These are phyloP conservation scores for Teinopalpus imperialis DNA, from an alignment of 2,888 invertebrate species.

Conservation along the genomic window DNA sequence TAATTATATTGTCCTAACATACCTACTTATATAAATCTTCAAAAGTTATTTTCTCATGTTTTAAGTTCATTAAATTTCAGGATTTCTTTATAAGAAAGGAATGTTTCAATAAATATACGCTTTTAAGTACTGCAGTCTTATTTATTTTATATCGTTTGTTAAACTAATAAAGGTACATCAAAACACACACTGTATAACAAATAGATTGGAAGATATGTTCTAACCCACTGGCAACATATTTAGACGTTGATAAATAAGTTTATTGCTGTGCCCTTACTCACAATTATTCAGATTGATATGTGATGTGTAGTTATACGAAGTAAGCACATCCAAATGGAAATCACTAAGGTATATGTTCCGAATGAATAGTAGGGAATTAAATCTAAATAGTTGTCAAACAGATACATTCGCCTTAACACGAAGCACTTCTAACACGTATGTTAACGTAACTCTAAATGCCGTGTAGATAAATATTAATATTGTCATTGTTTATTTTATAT, in stretches of 20 bases:
- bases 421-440: constrained; percentile 69
- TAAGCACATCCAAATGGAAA: constrained; percentile 38
- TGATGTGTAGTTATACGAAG: constrained; percentile 18
- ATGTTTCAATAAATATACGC: constrained; percentile 38
- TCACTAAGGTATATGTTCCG: constrained; percentile 34
- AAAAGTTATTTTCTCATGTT: too few relatives aligned
- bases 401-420: constrained; percentile 57
- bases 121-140: constrained; percentile 70
- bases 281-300: constrained; percentile 38
- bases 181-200: constrained; percentile 77
- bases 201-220: constrained; percentile 73
- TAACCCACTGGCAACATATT: constrained; percentile 57
- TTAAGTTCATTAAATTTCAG: too few relatives aligned
- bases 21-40: too few relatives aligned
- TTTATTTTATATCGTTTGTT: constrained; percentile 70
- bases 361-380: constrained; percentile 50
- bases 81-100: too few relatives aligned
- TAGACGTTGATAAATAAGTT: constrained; percentile 37
- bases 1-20: too few relatives aligned
- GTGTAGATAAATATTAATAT: constrained; percentile 77
- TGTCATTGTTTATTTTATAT: constrained; percentile 74
- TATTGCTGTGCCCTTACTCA: constrained; percentile 42
- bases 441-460: constrained; percentile 68
- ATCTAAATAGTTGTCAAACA: constrained; percentile 49
- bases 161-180: constrained; percentile 74